These are phyloP conservation scores for Aspidapion aeneum DNA, from an alignment of 2,888 invertebrate genomes.

Conservation along the genomic window DNA sequence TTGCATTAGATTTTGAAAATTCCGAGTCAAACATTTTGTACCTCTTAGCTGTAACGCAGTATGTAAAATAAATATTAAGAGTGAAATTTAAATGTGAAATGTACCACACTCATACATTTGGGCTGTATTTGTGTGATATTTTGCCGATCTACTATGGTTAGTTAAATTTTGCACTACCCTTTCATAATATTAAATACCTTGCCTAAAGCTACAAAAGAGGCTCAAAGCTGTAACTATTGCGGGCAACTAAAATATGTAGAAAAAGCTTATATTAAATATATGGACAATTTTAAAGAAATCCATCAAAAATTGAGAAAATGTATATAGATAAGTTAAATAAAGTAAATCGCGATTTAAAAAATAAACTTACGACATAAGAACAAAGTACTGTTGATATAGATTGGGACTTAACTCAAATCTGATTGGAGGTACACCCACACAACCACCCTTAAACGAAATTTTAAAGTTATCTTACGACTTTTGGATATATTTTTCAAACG, in stretches of 20 bases:
- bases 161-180: too few relatives aligned
- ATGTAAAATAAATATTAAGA: conserved; percentile 30
- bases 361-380: conserved; percentile 37
- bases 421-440: conserved; percentile 40
- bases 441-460: conserved; percentile 40
- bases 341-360: conserved; percentile 38
- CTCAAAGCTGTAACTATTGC: neutral
- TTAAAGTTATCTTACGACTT: conserved; percentile 38
- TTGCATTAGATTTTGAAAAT: conserved; percentile 34
- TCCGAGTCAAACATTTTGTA: conserved; percentile 21
- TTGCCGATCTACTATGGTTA: too few relatives aligned
- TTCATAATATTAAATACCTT: too few relatives aligned
- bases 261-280: conserved; percentile 49
- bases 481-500: conserved; percentile 35
- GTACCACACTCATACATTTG: too few relatives aligned
- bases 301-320: too few relatives aligned
- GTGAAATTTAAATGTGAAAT: too few relatives aligned
- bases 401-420: conserved; percentile 36
- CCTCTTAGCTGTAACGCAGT: conserved; percentile 42
- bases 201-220: too few relatives aligned
- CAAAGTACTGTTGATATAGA: conserved; percentile 37
- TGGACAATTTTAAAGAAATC: conserved; percentile 49
- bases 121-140: too few relatives aligned
- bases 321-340: conserved; percentile 38
- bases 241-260: conserved; percentile 37